These are phyloP conservation scores for Trachymyrmex cornetzi DNA, from an alignment of 1,140 invertebrate species.

Conservation along the genomic window DNA sequence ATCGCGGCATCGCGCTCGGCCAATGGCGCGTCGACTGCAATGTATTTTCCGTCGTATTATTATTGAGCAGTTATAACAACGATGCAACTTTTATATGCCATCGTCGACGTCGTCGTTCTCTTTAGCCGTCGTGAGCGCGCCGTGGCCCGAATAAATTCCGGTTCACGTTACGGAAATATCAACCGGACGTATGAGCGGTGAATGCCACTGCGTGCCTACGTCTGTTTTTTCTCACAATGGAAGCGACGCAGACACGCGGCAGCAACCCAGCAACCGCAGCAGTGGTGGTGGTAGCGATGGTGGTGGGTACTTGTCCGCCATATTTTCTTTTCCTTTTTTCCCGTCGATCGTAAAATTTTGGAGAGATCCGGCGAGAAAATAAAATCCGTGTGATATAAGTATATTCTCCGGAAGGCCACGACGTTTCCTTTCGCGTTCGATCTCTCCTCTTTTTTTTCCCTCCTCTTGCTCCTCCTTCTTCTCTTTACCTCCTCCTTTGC, in stretches of 20 bases:
- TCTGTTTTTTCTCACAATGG: not conserved
- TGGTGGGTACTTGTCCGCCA: slow-evolving; percentile 1
- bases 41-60: not conserved
- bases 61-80: not conserved
- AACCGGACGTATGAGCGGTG: not conserved
- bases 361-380: not conserved
- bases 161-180: slow-evolving; percentile 33
- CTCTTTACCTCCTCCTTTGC: not conserved
- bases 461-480: not conserved
- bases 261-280: not conserved
- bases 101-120: not conserved
- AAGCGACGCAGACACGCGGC: not conserved
- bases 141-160: slow-evolving; percentile 11
- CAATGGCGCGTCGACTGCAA: not conserved
- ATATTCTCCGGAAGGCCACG: not conserved
- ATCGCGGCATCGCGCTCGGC: slow-evolving; percentile 1
- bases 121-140: not conserved
- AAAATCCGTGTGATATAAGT: not conserved
- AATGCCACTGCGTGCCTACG: not conserved
- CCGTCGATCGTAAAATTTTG: not conserved
- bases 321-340: not conserved
- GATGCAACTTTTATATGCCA: not conserved
- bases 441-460: slow-evolving; percentile 1
- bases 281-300: no score
- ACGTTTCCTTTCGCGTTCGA: not conserved